Conservation (phyloP, 35 echinoderm and acorn worm genomes). For the Antedon bifida region DNA sequence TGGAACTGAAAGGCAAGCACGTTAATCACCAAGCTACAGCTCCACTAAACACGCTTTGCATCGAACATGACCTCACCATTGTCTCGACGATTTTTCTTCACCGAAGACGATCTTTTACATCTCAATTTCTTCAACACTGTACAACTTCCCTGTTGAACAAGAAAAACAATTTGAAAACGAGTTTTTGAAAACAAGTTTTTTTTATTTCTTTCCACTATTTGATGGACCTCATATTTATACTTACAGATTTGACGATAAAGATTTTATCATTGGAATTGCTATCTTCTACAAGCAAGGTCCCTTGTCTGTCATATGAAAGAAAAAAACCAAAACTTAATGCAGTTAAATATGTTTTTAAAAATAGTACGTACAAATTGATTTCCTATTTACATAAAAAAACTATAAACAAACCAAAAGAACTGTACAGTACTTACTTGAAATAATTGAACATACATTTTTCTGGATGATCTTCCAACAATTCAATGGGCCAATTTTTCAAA, state of each 20-base stretch:
- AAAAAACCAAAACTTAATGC: neutral
- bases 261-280: neutral
- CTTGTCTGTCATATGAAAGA: neutral
- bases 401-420: no score
- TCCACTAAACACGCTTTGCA: no score
- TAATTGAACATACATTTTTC: constrained; percentile 11
- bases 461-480: constrained; percentile 1
- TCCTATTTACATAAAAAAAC: no score
- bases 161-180: neutral
- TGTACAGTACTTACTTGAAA: constrained; percentile 13
- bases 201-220: no score
- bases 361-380: no score
- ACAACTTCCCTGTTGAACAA: neutral
- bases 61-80: neutral
- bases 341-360: no score
- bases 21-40: no score
- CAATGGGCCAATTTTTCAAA: constrained; percentile 1
- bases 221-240: no score
- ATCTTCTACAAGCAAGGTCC: neutral
- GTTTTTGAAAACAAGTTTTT: no score
- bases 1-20: no score
- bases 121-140: neutral
- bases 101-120: neutral
- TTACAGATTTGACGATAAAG: neutral
- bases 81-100: neutral